Conservation (phyloP, 2,888 invertebrate species). For the Dasypolia templi region DNA sequence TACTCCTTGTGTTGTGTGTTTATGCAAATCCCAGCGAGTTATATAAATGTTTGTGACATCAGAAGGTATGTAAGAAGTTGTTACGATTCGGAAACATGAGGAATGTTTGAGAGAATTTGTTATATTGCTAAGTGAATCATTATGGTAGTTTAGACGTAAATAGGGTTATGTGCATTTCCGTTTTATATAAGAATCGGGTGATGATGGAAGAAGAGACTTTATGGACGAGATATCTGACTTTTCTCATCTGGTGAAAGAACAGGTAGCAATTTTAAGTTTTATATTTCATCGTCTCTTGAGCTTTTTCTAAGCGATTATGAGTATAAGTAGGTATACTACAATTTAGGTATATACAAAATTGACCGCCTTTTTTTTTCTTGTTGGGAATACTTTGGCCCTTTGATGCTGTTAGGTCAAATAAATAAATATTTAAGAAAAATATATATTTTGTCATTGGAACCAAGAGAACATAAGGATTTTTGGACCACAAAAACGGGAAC, state of each 20-base stretch:
- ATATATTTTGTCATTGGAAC: neutral
- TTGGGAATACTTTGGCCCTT: neutral
- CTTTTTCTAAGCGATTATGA: neutral
- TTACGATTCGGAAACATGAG: conserved; percentile 21
- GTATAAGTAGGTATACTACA: neutral
- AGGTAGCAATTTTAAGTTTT: neutral
- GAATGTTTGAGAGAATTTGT: conserved; percentile 23
- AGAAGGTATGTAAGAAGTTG: conserved; percentile 36
- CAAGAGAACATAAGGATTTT: neutral
- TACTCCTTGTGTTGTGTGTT: conserved; percentile 4
- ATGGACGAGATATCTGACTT: neutral
- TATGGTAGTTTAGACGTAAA: conserved; percentile 4
- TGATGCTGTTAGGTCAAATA: neutral
- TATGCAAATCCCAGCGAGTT: conserved; percentile 29
- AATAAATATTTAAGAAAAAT: neutral
- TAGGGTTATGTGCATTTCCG: neutral
- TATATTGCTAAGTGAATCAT: conserved; percentile 29
- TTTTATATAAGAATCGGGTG: conserved; percentile 9
- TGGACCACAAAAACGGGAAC: neutral
- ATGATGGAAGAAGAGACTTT: neutral
- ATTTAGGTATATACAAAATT: too few relatives aligned
- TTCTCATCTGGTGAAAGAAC: neutral
- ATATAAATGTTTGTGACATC: conserved; percentile 35
- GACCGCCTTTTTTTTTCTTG: neutral
- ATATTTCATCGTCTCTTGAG: too few relatives aligned